Conservation (phyloP, 2,888 invertebrate species). For the Lacanobia wlatinum region DNA sequence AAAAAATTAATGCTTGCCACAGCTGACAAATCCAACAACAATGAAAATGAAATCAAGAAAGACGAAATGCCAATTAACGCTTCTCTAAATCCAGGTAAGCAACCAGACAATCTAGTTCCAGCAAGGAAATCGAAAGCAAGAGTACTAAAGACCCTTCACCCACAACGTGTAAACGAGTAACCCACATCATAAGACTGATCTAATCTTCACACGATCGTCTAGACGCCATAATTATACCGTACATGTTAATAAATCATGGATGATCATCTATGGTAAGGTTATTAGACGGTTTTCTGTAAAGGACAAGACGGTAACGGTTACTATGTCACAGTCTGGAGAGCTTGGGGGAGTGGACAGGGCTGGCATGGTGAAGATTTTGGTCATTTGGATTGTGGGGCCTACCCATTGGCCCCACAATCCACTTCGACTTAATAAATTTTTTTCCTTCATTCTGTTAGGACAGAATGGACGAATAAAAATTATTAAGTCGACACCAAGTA, state of each 20-base stretch:
- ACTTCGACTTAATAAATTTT: too few species aligned
- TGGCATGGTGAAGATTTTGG: conserved; percentile 9
- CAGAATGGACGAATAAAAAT: too few species aligned
- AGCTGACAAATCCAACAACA: neutral
- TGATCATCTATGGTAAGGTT: conserved; percentile 37
- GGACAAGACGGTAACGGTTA: conserved; percentile 43
- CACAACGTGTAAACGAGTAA: conserved; percentile 7
- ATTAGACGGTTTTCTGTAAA: conserved; percentile 33
- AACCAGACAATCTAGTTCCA: neutral
- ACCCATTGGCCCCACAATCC: too few species aligned
- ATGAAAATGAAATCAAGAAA: too few species aligned
- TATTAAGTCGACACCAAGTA: too few species aligned
- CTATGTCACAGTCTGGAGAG: conserved; percentile 53
- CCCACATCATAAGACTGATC: conserved; percentile 28
- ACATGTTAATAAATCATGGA: conserved; percentile 37
- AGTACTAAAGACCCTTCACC: conserved; percentile 34
- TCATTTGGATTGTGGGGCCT: neutral
- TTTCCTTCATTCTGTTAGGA: too few species aligned
- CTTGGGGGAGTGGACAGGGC: conserved; percentile 42
- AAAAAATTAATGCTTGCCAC: too few species aligned
- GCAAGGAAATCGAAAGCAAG: conserved; percentile 33
- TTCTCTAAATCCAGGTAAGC: neutral
- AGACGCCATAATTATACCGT: conserved; percentile 33
- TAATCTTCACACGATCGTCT: conserved; percentile 41
- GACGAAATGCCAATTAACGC: neutral